Conservation (phyloP, 2,888 invertebrate species). For the Agrypnus murinus region DNA sequence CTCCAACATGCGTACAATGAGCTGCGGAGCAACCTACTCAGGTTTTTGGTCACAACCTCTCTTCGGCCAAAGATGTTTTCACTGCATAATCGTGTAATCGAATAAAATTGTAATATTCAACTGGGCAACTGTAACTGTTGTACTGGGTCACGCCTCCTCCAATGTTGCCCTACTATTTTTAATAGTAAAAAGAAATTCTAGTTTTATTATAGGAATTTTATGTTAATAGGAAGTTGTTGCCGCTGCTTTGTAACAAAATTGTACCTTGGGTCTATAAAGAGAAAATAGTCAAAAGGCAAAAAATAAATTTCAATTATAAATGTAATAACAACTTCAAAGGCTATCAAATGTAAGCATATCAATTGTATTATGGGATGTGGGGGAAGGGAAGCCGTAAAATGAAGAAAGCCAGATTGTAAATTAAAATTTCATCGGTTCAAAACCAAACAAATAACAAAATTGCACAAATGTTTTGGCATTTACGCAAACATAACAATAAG, state of each 20-base stretch:
- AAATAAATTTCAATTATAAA: too few relatives aligned
- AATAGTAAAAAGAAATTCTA: too few relatives aligned
- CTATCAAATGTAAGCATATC: too few relatives aligned
- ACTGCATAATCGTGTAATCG: neutral
- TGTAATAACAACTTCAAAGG: too few relatives aligned
- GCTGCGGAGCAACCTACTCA: constrained; percentile 7
- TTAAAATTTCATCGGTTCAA: constrained; percentile 14
- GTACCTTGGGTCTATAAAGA: too few relatives aligned
- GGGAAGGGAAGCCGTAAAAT: too few relatives aligned
- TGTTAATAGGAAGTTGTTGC: too few relatives aligned
- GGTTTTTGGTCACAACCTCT: neutral
- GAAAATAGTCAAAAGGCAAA: too few relatives aligned
- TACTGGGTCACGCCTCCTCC: constrained; percentile 1
- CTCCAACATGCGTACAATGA: constrained; percentile 4
- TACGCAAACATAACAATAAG: constrained; percentile 34
- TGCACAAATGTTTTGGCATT: constrained; percentile 26
- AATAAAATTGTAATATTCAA: neutral
- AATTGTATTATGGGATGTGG: too few relatives aligned
- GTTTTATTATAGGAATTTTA: too few relatives aligned
- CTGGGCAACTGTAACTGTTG: constrained; percentile 1
- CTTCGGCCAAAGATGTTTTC: neutral
- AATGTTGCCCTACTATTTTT: constrained; percentile 7
- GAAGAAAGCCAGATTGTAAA: constrained; percentile 6
- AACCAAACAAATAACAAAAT: neutral
- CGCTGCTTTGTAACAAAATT: too few relatives aligned